Evolutionary conservation across 2,797 vertebrate genomes (phyloP), one percentile per base, ranked within the genome.

Genomic region (Rhinoraja longicauda): DNA sequence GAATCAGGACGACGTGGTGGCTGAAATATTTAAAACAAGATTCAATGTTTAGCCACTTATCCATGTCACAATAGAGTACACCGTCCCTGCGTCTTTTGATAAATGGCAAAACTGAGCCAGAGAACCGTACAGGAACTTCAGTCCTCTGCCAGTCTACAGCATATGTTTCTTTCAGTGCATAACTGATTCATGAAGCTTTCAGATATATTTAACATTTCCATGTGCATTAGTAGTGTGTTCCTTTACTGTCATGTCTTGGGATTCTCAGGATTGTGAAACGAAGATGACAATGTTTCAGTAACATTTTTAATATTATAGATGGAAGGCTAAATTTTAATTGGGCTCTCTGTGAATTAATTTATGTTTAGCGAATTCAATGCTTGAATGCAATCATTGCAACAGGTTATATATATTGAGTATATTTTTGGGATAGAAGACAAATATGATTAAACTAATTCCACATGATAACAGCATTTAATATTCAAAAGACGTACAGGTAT

Each of bases 1-100:
- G 97, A 96, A 93, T 97, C 97, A 0, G 96, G 97, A 10, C 96
- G 95, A 2, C 96, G 95, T 5, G 96, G 94, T 1, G 96, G 94
- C 97, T 98, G 0, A 12, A 0, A 0, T 0, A 32, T 79, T 91
- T 78, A 67, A 45, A 24, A 64, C 39, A 92, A 92, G 67, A 29
- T 1, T 73, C n/a, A 90, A 26, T 10, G 9, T 64, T 67, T n/a
- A 70, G 32, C 86, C 15, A 67, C n/a, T n/a, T 1, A 32, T 21
- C 45, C 2, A 36, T 19, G 62, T n/a, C 62, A 91, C 67, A 62
- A 84, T 59, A 29, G 53, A 29, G 24, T 59, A 29, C 26, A 57
- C 57, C 57, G 59, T 86, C 59, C 57, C 82, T 15, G 6, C 62
- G 70, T 26, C 24, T 72, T 88, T 88, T 88, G 84, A 19, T 4